Conservation (phyloP, 2,888 invertebrate genomes). For the Microdon myrmicae region DNA sequence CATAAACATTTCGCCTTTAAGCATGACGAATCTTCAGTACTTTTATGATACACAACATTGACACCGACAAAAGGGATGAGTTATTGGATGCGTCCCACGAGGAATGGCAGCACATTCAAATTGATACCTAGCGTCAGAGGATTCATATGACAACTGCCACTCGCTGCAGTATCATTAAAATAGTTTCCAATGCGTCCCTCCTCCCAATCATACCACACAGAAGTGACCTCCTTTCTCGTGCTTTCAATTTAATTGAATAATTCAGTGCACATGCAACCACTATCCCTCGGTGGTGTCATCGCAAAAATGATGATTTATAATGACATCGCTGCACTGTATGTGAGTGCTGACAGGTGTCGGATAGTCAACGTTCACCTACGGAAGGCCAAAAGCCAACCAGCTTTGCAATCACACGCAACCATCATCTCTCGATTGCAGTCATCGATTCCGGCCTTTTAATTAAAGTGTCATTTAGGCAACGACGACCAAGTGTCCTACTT, state of each 20-base stretch:
- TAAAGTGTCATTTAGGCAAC: conserved; percentile 43
- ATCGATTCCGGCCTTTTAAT: conserved; percentile 46
- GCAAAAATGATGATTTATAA: conserved; percentile 35
- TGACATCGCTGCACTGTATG: too few species aligned
- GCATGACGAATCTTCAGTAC: conserved; percentile 23
- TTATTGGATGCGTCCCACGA: not conserved
- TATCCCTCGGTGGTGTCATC: conserved; percentile 10
- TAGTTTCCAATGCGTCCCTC: too few species aligned
- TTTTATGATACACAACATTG: conserved; percentile 27
- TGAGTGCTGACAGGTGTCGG: conserved; percentile 38
- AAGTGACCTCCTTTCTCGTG: conserved; percentile 35
- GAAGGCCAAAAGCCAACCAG: not conserved
- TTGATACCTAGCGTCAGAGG: too few species aligned
- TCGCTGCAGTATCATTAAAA: conserved; percentile 16
- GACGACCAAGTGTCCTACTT: conserved; percentile 19
- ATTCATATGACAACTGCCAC: conserved; percentile 1
- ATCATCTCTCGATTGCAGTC: conserved; percentile 40
- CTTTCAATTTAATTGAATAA: conserved; percentile 46
- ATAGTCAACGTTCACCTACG: conserved; percentile 16
- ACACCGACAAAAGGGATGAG: not conserved
- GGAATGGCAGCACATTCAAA: too few species aligned
- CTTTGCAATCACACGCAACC: conserved; percentile 2
- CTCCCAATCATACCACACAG: conserved; percentile 1
- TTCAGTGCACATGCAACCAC: conserved; percentile 39
- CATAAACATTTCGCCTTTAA: conserved; percentile 46